Base-by-base conservation (phyloP, 2,888 invertebrate genomes). In the Cantharis rufa region DNA sequence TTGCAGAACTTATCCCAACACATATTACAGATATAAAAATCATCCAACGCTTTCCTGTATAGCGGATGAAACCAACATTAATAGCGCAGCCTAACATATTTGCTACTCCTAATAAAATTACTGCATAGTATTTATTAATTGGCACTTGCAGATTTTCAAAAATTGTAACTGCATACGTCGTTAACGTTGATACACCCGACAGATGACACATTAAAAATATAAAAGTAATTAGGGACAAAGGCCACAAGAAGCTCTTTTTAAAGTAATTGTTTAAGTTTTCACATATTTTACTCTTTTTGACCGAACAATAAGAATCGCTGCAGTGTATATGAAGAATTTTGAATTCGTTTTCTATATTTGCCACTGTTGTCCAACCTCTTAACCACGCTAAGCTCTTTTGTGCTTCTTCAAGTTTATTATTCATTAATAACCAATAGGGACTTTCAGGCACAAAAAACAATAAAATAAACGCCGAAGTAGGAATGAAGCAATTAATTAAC, bases 371-470 rank as follows among this genome's bases (percentile, higher is more conserved):
- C 95, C 95, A 95, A 2, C 95, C 95, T 27, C 95, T 90, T 0
- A 95, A 87, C 95, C 95, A 95, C 82, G 93, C 93, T 15, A 95
- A 88, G 27, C 92, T 91, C 85, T 91, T 90, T 80, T 91, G 91
- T 0, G 95, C 94, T 21, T 94, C 94, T 3, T 90, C 89, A 18
- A 90, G 84, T 9, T 93, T 90, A 78, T 92, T 91, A 84, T 92
- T 92, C 0, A 92, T 90, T 70, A 94, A 91, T 69, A 95, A 88
- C 95, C 95, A 96, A 81, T 94, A 92, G 0, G 95, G 95, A 80
- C 94, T 94, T 87, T 96, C 95, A 0, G 95, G 95, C 3, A 95
- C 92, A 84, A 94, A 91, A 82, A 90, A 92, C 10, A 95, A 88
- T 0, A 92, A 90, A 1, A 91, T 81, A 69, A 94, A 91, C 13